phyloP scores from a whole-genome alignment of 2,888 invertebrate genomes.

The Matsumyia berberina region DNA sequence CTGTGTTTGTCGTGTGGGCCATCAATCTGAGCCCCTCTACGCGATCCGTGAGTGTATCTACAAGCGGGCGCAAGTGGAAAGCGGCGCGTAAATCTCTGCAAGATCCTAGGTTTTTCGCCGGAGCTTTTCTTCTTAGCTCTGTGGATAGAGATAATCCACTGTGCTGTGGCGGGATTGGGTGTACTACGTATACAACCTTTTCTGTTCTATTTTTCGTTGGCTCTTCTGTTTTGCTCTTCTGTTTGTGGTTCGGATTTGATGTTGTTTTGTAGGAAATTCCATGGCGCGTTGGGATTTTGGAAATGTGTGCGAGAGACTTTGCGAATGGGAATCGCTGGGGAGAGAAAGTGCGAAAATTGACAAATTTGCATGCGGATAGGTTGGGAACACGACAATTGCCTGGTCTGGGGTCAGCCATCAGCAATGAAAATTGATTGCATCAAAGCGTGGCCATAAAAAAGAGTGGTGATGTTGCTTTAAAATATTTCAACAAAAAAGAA shows the following conservation, averaged over 20 bases:
- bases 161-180: conserved; percentile 1
- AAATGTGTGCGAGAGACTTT: neutral
- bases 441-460: conserved; percentile 57
- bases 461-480: neutral
- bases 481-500: neutral
- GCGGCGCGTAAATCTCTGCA: conserved; percentile 60
- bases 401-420: conserved; percentile 55
- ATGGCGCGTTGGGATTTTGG: neutral
- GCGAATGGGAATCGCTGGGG: conserved; percentile 7
- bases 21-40: conserved; percentile 64
- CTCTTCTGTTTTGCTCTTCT: conserved; percentile 47
- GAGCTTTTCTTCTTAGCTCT: conserved; percentile 58
- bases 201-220: conserved; percentile 15
- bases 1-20: conserved; percentile 67
- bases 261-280: conserved; percentile 1
- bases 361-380: conserved; percentile 70
- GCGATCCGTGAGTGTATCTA: conserved; percentile 39
- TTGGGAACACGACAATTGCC: conserved; percentile 39
- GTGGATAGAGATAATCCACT: conserved; percentile 11
- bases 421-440: conserved; percentile 23
- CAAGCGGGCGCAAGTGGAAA: conserved; percentile 46
- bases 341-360: conserved; percentile 71
- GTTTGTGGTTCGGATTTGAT: conserved; percentile 1
- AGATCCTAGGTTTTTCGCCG: conserved; percentile 71
- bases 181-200: conserved; percentile 3